These are phyloP conservation scores for Grammomys surdaster DNA, from an alignment of 2,113 vertebrate species.

Conservation along the genomic window DNA sequence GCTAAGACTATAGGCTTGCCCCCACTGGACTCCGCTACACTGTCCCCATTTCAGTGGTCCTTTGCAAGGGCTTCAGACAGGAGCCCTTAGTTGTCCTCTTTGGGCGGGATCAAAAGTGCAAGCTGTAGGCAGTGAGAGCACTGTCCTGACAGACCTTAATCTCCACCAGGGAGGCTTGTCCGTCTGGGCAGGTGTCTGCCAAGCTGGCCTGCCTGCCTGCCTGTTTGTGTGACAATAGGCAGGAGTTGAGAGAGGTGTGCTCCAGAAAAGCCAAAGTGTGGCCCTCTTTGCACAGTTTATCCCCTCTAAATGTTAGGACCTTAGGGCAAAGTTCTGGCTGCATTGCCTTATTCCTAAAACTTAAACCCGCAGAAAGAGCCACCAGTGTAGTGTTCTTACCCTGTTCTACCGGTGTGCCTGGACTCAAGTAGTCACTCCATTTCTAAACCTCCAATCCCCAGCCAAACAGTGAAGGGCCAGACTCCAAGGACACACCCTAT, in stretches of 20 bases:
- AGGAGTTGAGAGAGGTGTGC: accelerated
- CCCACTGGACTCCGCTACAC: background rate
- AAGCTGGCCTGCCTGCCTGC: accelerated
- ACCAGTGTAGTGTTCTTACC: background rate
- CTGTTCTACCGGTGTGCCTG: background rate
- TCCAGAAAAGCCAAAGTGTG: background rate
- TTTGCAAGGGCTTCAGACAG: background rate
- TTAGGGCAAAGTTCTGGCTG: background rate
- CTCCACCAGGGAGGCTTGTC: background rate
- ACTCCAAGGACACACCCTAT: background rate
- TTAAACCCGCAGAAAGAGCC: background rate
- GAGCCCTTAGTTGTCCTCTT: background rate
- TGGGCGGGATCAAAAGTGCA: too few species aligned
- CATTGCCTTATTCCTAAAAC: background rate
- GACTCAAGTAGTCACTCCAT: background rate
- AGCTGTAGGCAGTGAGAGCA: background rate
- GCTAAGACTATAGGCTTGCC: background rate
- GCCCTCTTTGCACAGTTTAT: background rate
- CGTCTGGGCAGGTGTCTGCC: accelerated
- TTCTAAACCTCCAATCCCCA: background rate
- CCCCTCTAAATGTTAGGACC: background rate
- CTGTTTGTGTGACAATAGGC: background rate
- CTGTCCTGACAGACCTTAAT: background rate
- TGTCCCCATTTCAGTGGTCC: too few species aligned
- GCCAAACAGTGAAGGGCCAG: background rate